These are phyloP conservation scores for Xestoiulus laeticollis DNA, from an alignment of 2,888 invertebrate species.

Conservation along the genomic window DNA sequence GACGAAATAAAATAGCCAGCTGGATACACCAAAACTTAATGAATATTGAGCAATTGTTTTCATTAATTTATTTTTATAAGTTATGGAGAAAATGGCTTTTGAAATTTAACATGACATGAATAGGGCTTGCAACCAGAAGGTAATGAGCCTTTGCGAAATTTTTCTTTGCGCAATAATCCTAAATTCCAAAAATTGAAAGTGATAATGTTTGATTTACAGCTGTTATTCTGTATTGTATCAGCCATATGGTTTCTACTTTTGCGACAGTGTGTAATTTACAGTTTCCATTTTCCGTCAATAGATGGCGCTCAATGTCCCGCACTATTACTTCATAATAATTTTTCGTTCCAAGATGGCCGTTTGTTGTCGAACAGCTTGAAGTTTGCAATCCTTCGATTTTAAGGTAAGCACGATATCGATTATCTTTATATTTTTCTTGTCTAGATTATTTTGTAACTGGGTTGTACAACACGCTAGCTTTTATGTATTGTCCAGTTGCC, in stretches of 20 bases:
- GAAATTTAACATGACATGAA: too few relatives aligned
- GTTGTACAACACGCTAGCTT: not conserved
- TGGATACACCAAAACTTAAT: too few relatives aligned
- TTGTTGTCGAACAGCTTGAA: not conserved
- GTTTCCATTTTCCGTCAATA: not conserved
- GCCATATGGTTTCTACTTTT: not conserved
- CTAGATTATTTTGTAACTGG: not conserved
- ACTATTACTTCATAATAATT: not conserved
- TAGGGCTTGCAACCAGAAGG: too few relatives aligned
- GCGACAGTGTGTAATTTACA: not conserved
- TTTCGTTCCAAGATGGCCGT: not conserved
- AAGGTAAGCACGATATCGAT: not conserved
- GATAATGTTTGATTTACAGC: not conserved
- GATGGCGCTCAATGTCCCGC: not conserved
- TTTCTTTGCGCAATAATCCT: too few relatives aligned
- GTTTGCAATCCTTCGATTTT: not conserved
- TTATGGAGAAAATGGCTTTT: too few relatives aligned
- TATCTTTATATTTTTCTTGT: not conserved
- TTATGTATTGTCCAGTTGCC: not conserved
- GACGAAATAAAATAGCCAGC: too few relatives aligned
- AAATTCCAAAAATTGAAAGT: too few relatives aligned
- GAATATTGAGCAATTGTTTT: too few relatives aligned
- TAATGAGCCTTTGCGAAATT: too few relatives aligned
- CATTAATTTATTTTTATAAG: too few relatives aligned
- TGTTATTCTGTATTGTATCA: not conserved